A percentile compares a stretch with the other conserved stretches of the same genome.
Conservation (phyloP, 1,140 invertebrate genomes). For the Physella acuta region DNA sequence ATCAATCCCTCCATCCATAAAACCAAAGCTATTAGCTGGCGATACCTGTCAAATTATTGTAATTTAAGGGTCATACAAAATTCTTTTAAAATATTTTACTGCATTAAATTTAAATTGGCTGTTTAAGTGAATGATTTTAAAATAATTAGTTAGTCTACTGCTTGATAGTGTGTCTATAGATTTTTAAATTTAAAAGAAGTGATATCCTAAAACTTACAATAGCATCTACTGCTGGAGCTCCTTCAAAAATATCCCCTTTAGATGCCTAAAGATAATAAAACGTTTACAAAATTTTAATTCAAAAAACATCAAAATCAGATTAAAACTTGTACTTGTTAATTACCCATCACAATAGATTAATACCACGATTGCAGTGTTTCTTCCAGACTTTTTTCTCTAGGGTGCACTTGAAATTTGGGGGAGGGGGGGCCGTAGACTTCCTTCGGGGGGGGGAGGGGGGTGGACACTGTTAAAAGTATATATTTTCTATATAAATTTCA, state of each 20-base stretch:
- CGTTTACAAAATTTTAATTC: too few species aligned
- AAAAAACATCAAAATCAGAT: too few species aligned
- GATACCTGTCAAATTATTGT: conserved; percentile 29
- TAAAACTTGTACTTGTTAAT: too few species aligned
- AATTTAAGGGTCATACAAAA: neutral
- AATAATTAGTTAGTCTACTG: neutral
- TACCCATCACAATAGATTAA: too few species aligned
- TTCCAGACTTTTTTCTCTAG: too few species aligned
- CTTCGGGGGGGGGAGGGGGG: too few species aligned
- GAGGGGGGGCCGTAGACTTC: too few species aligned
- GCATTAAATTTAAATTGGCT: neutral
- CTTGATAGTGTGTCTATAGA: neutral
- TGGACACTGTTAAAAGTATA: too few species aligned
- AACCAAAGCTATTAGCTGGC: conserved; percentile 39
- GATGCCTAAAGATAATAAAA: too few species aligned
- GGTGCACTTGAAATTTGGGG: too few species aligned
- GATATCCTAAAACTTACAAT: conserved; percentile 36
- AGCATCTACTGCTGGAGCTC: conserved; percentile 45
- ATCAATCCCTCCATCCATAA: conserved; percentile 41
- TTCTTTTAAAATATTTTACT: neutral
- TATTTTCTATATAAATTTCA: too few species aligned
- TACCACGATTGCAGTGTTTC: too few species aligned
- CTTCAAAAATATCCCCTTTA: conserved; percentile 44
- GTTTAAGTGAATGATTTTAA: neutral
- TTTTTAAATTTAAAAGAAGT: neutral